phyloP scores from a whole-genome alignment of 2,797 vertebrate genomes.

The Mionectes olivaceus region DNA sequence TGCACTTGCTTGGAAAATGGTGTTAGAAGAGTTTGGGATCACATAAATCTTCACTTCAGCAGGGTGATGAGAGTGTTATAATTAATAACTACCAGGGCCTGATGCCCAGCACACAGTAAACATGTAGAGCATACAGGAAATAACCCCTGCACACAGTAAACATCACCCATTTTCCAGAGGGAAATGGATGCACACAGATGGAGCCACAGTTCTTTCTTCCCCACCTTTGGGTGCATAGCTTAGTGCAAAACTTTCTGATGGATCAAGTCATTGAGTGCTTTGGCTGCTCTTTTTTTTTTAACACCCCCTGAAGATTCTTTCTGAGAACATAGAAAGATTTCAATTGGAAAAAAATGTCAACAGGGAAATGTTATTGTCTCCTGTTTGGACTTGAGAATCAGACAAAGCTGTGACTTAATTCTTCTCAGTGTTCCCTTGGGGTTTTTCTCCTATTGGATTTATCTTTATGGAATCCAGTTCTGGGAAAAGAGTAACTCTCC shows the following conservation, averaged over 20 bases:
- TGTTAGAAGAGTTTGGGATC: not conserved
- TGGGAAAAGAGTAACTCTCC: not conserved
- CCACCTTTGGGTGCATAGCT: not conserved
- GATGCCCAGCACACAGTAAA: not conserved
- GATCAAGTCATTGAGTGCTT: not conserved
- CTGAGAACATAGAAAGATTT: not conserved
- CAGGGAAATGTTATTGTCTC: not conserved
- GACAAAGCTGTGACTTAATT: not conserved
- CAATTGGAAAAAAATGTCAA: not conserved
- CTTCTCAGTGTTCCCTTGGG: not conserved
- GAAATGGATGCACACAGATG: not conserved
- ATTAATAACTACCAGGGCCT: not conserved
- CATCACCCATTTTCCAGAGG: not conserved
- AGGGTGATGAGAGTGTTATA: not conserved
- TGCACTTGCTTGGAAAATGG: not conserved
- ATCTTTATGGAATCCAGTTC: not conserved
- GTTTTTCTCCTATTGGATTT: not conserved
- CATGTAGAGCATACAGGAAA: no score
- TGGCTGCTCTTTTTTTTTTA: not conserved
- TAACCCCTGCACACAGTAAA: no score
- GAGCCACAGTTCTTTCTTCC: not conserved
- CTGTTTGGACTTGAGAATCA: not conserved
- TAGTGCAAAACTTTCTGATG: not conserved
- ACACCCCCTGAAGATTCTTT: not conserved
- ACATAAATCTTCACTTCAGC: not conserved